Percentiles rank a stretch among this genome's conserved stretches.
Evolutionary conservation across 30 jellyfish, hydroid and myxozoan species (phyloP).

Genomic region (Nemopilema nomurai): DNA sequence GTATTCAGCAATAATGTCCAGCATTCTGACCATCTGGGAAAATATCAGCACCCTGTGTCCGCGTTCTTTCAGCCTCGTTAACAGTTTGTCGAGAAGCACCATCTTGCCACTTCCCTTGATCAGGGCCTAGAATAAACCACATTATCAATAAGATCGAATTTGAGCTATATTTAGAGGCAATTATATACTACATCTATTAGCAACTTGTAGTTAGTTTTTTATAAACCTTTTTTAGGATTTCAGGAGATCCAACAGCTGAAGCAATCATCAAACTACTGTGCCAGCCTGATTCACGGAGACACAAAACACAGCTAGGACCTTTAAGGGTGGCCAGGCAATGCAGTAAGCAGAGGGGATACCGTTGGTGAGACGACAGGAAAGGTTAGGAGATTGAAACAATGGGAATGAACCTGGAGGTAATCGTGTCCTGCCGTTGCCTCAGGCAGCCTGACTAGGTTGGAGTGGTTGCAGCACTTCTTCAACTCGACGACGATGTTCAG

Average conservation of each 20-base stretch:
- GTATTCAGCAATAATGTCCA: conserved; percentile 94
- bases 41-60: conserved; percentile 93
- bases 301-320: too few species aligned
- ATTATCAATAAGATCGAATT: neutral
- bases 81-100: conserved; percentile 85
- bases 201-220: too few species aligned
- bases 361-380: too few species aligned
- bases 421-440: conserved; percentile 57
- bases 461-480: conserved; percentile 96
- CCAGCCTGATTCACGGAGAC: too few species aligned
- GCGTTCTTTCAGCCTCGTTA: conserved; percentile 81
- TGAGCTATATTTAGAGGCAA: too few species aligned
- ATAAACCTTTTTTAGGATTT: too few species aligned
- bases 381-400: neutral
- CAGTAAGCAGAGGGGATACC: too few species aligned
- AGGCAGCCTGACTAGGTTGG: conserved; percentile 73
- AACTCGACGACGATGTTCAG: conserved; percentile 91
- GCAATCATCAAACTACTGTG: too few species aligned
- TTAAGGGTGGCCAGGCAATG: too few species aligned
- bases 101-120: conserved; percentile 96
- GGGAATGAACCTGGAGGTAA: conserved; percentile 44
- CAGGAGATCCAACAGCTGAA: too few species aligned
- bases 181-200: too few species aligned
- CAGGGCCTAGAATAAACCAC: conserved; percentile 48
- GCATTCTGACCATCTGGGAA: conserved; percentile 98